Base-by-base conservation (phyloP, 35 echinoderm and acorn worm species). In the Nesometra sesokonis region DNA sequence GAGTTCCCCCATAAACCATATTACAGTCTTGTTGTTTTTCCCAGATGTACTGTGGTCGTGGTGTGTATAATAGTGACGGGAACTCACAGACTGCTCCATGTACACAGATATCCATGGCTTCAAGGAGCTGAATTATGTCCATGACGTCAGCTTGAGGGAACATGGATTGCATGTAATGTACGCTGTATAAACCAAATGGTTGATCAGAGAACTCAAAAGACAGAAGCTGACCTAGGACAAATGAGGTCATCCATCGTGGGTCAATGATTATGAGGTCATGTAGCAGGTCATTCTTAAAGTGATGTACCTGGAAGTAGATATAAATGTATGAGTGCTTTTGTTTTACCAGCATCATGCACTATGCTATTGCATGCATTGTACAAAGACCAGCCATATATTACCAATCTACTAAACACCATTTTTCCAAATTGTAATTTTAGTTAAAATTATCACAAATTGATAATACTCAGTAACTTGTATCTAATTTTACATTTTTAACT, bases 71-170 rank as follows among this genome's bases (percentile, higher is more conserved):
- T 17, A 99, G 77, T 0, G 92, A 91, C 0, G 96, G 96, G 78
- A 99, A 94, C 85, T 99, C 96, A 77, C 96, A 99, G 39, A 93
- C 90, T 7, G 91, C 57, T 11, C 90, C 93, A 17, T 94, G 96
- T 33, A 94, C 86, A 52, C 96, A 99, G 29, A 99, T 91, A 76
- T 99, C 96, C 90, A 99, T 92, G 0, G 92, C 93, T 78, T 99
- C 96, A 7, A 99, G 83, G 0, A 99, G 78, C 52, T 99, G 96
- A 37, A 90, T 84, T 30, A 99, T 90, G 77, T 99, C 96, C 17
- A 88, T 77, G 13, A 82, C 85, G 29, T 99, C 93, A 0, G 96
- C 84, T 34, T 94, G 82, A 17, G 92, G 96, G 52, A 93, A 99
- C 35, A 99, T 39, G 8, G 90, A 82, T 76, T 99, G 96, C 83